Evolutionary conservation across 2,888 invertebrate genomes (phyloP).

Genomic region (Drosophila greeni): DNA sequence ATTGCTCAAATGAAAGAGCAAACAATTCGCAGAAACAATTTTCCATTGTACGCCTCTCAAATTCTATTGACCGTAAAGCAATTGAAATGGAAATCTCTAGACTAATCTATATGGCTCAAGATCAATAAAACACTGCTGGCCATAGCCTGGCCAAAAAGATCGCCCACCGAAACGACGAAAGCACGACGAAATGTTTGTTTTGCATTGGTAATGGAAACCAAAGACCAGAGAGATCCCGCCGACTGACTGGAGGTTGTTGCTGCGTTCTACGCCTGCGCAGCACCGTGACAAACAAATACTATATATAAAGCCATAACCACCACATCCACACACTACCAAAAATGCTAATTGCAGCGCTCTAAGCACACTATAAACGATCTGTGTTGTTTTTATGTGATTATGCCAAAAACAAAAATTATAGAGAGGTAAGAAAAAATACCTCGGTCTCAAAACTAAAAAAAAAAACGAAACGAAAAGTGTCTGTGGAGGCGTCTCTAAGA

Average conservation of each 20-base stretch:
- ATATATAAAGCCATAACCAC: constrained; percentile 29
- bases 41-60: not conserved
- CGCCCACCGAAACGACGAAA: constrained; percentile 54
- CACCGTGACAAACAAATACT: constrained; percentile 63
- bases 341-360: constrained; percentile 70
- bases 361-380: constrained; percentile 45
- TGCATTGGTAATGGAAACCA: constrained; percentile 33
- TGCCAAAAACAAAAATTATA: constrained; percentile 40
- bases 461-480: no score
- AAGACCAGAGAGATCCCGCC: constrained; percentile 12
- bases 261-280: constrained; percentile 55
- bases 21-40: constrained; percentile 3
- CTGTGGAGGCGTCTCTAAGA: constrained; percentile 72
- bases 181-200: constrained; percentile 39
- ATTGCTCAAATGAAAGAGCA: constrained; percentile 6
- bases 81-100: constrained; percentile 30
- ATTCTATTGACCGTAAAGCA: constrained; percentile 6
- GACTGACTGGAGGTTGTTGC: constrained; percentile 47
- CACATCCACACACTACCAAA: constrained; percentile 40
- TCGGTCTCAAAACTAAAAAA: constrained; percentile 24
- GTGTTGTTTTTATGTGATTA: constrained; percentile 50
- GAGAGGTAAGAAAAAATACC: constrained; percentile 34
- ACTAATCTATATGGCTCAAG: constrained; percentile 50
- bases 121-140: constrained; percentile 44
- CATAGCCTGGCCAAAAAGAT: constrained; percentile 54